These are phyloP conservation scores for Metacarcinus magister DNA, from an alignment of 2,888 invertebrate species.

Conservation along the genomic window DNA sequence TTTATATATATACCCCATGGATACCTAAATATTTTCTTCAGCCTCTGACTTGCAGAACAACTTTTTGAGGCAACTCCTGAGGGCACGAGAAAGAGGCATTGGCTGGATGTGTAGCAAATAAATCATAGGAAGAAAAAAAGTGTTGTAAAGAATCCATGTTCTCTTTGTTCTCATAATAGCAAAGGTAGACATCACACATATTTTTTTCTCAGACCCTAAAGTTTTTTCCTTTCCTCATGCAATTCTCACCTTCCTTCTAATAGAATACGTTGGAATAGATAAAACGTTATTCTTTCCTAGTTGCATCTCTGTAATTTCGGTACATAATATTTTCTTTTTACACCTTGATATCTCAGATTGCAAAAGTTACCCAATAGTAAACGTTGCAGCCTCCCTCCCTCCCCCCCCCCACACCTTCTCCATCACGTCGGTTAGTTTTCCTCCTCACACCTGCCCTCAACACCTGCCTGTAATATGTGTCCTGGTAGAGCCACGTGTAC, in stretches of 20 bases:
- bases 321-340: background rate
- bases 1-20: background rate
- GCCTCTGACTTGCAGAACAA: background rate
- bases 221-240: background rate
- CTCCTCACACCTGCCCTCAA: slow-evolving; percentile 1
- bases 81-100: background rate
- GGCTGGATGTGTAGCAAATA: background rate
- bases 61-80: background rate
- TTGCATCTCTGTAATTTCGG: background rate
- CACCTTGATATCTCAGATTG: background rate
- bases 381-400: slow-evolving; percentile 17
- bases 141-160: background rate
- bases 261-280: background rate
- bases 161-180: background rate
- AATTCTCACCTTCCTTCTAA: background rate
- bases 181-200: background rate
- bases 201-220: background rate
- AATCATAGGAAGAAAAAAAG: background rate
- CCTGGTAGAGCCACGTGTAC: slow-evolving; percentile 19
- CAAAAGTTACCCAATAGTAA: background rate
- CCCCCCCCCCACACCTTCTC: background rate
- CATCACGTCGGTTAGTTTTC: background rate
- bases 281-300: background rate
- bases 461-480: slow-evolving; percentile 37
- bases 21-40: slow-evolving; percentile 1